Conservation (phyloP, 2,797 vertebrate species). For the Sphenopsis melanotis region DNA sequence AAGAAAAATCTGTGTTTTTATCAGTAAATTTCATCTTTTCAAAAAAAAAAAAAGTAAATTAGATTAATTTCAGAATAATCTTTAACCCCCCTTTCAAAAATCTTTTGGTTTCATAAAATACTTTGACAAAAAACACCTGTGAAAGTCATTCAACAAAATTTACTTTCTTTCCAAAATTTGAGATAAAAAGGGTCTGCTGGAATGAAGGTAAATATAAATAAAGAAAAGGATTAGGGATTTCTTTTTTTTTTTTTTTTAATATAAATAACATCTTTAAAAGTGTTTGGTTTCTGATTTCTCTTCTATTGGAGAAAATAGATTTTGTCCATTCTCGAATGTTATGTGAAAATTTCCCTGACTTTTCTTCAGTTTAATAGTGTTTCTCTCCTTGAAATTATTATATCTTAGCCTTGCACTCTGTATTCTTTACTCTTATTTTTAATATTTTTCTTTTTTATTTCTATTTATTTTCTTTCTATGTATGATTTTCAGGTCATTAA, state of each 20-base stretch:
- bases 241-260: too few relatives aligned
- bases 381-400: neutral
- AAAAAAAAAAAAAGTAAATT: neutral
- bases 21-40: neutral
- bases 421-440: neutral
- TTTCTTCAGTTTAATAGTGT: neutral
- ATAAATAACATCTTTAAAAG: fast-evolving
- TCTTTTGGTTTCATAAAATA: neutral
- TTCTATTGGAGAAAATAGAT: neutral
- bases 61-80: neutral
- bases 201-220: neutral
- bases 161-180: neutral
- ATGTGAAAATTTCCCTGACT: neutral
- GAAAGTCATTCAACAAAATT: neutral
- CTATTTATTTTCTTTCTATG: neutral
- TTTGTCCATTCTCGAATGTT: neutral
- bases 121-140: neutral
- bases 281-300: neutral
- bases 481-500: neutral
- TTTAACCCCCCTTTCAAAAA: fast-evolving
- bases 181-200: neutral
- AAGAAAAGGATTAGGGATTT: fast-evolving
- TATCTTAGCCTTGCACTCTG: neutral
- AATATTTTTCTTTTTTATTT: neutral
- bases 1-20: neutral